Evolutionary conservation across 2,797 vertebrate genomes (phyloP), one percentile per base, ranked within the genome.

Genomic region (Champsocephalus gunnari): DNA sequence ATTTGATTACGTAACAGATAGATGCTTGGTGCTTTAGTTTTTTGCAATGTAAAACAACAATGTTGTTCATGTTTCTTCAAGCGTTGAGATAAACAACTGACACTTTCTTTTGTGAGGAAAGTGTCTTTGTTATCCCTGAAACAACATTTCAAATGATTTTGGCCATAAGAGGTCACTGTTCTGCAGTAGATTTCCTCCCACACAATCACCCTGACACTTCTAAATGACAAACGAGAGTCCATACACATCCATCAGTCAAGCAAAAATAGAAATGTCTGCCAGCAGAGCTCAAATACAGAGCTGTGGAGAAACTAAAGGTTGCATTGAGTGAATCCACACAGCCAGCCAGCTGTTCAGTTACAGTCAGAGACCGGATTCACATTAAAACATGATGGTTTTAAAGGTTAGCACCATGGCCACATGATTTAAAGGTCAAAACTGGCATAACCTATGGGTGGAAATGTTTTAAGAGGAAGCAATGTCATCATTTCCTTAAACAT

Each of bases 141-240:
- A 38, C 34, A 38, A 38, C 17, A 49, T 9, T 54, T 66, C 2
- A 0, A 3, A 64, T 7, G n/a, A 8, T 4, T 50, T 59, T 21
- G 9, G 5, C 85, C 94, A 92, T 72, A 75, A 87, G 89, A 59
- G 84, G 92, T 85, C 92, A 72, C 85, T 91, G 53, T 80, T 66
- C 55, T 21, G 32, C 75, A 80, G 71, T 24, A 44, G 19, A 71
- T 80, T 59, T 61, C 47, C 24, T 12, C 34, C 13, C 14, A 32
- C 57, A 53, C 4, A 8, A n/a, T 79, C 72, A 62, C 14, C 56
- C 0, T 49, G 64, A 13, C 65, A 71, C 48, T 34, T n/a, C 24
- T 41, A 71, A 49, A 81, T 69, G 75, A 86, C 56, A 66, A 81
- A 83, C 75, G 50, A 84, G 66, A 80, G 24, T 58, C 28, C 28